Evolutionary conservation across 2,113 vertebrate genomes (phyloP).

Genomic region (Gymnarchus niloticus): DNA sequence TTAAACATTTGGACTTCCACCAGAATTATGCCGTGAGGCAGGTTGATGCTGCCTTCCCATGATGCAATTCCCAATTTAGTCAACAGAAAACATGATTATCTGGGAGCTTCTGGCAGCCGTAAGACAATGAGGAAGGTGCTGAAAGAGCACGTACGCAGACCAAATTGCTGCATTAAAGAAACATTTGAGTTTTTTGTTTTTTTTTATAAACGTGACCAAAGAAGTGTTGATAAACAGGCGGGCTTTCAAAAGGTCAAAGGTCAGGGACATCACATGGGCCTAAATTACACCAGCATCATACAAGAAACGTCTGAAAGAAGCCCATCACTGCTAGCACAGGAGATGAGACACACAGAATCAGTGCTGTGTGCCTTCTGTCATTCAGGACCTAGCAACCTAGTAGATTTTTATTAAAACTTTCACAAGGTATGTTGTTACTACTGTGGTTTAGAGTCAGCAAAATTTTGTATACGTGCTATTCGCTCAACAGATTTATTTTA

Average conservation of each 20-base stretch:
- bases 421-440: conserved; percentile 45
- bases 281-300: conserved; percentile 3
- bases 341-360: not conserved
- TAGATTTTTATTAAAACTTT: conserved; percentile 32
- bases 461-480: conserved; percentile 43
- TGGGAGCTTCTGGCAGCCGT: not conserved
- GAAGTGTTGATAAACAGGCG: not conserved
- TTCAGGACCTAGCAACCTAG: not conserved
- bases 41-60: not conserved
- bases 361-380: not conserved
- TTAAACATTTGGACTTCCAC: not conserved
- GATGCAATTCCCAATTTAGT: conserved; percentile 1
- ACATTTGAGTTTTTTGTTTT: not conserved
- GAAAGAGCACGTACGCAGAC: not conserved
- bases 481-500: conserved; percentile 33
- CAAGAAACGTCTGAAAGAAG: not conserved
- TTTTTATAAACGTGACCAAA: not conserved
- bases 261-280: not conserved
- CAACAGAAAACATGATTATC: conserved; percentile 4
- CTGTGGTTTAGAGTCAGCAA: conserved; percentile 21
- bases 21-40: not conserved
- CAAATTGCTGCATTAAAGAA: not conserved
- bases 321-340: conserved; percentile 12
- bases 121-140: not conserved
- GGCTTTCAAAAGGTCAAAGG: not conserved